These are phyloP conservation scores for Drosophila parabipectinata DNA, from an alignment of 1,140 invertebrate genomes.

Conservation along the genomic window DNA sequence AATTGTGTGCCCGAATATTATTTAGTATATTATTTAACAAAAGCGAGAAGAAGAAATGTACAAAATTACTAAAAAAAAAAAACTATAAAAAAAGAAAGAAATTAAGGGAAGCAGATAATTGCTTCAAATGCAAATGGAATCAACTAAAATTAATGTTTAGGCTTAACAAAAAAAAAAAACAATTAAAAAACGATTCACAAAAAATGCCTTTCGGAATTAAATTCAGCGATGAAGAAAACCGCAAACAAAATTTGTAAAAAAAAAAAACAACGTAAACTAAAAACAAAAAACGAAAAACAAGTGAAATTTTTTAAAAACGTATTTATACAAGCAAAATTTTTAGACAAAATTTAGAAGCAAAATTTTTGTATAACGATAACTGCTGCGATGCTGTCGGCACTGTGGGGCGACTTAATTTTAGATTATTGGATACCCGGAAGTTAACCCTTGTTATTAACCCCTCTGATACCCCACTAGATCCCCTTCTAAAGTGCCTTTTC, in stretches of 20 bases:
- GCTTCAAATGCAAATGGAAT: conserved; percentile 48
- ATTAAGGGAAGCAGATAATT: conserved; percentile 35
- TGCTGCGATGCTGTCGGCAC: conserved; percentile 17
- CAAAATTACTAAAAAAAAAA: conserved; percentile 46
- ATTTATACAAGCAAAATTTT: conserved; percentile 69
- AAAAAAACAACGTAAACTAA: conserved; percentile 18
- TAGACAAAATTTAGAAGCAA: conserved; percentile 73
- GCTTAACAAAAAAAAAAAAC: conserved; percentile 47
- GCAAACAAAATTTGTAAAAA: conserved; percentile 55
- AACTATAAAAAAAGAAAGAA: conserved; percentile 15
- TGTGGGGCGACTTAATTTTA: conserved; percentile 23
- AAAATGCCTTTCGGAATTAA: conserved; percentile 84
- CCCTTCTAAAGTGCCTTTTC: conserved; percentile 78
- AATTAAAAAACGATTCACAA: conserved; percentile 64
- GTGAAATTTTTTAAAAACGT: conserved; percentile 63
- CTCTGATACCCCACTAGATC: neutral
- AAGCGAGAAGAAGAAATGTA: conserved; percentile 54
- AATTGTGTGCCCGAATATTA: conserved; percentile 72
- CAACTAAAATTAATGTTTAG: conserved; percentile 83
- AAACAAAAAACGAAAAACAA: conserved; percentile 20
- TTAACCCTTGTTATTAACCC: neutral
- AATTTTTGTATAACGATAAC: conserved; percentile 58
- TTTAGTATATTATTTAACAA: conserved; percentile 48
- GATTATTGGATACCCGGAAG: conserved; percentile 21
- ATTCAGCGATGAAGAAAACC: conserved; percentile 69